Evolutionary conservation across 2,888 invertebrate species (phyloP).

Genomic region (Ischnura elegans): DNA sequence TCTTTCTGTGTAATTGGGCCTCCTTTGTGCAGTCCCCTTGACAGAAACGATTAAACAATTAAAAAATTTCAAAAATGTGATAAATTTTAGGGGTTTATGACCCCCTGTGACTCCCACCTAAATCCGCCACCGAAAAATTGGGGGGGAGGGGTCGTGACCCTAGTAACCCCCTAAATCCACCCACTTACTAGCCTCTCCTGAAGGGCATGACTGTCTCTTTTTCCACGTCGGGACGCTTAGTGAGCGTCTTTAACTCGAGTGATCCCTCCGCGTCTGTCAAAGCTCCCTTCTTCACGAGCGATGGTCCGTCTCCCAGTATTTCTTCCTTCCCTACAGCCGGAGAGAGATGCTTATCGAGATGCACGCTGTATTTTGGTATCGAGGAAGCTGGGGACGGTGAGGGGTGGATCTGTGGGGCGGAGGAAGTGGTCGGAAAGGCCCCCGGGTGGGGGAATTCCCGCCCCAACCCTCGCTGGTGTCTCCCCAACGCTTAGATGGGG

Average conservation of each 20-base stretch:
- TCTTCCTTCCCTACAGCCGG: background rate
- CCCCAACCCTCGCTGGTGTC: background rate
- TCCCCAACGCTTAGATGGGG: background rate
- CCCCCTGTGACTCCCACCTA: no score
- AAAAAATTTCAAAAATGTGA: no score
- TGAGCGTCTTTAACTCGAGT: background rate
- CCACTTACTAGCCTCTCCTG: no score
- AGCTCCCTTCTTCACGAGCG: background rate
- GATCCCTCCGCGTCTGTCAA: background rate
- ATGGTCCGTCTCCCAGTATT: background rate
- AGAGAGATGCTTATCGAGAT: slow-evolving; percentile 28
- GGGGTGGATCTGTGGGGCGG: background rate
- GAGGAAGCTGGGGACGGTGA: background rate
- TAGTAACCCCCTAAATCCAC: no score
- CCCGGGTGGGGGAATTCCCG: background rate
- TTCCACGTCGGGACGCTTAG: background rate
- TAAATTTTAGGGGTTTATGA: no score
- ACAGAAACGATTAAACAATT: no score
- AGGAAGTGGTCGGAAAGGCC: slow-evolving; percentile 10
- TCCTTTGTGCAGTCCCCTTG: no score
- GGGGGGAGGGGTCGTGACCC: no score
- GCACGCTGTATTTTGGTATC: slow-evolving; percentile 34
- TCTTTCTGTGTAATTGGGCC: no score
- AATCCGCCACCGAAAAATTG: no score
- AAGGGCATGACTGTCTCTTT: background rate